These are phyloP conservation scores for Nyctalus aviator DNA, from an alignment of 2,797 vertebrate species.

Conservation along the genomic window DNA sequence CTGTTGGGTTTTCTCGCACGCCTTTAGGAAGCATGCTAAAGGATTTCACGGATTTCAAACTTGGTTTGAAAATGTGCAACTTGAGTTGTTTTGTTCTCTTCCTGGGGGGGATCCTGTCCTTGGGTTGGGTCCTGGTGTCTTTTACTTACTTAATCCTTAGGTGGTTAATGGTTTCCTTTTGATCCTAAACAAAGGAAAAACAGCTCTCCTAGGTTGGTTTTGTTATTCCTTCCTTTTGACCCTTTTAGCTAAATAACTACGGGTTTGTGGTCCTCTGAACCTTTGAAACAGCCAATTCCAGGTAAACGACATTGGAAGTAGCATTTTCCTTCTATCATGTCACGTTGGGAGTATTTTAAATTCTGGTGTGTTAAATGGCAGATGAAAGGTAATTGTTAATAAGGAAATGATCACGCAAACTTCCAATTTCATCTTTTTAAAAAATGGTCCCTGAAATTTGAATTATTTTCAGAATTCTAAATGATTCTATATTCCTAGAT, in stretches of 20 bases:
- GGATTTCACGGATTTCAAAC: slow-evolving; percentile 50
- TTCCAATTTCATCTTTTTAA: slow-evolving; percentile 45
- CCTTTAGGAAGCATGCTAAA: slow-evolving; percentile 42
- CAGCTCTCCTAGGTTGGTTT: slow-evolving; percentile 44
- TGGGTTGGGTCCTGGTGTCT: slow-evolving; percentile 41
- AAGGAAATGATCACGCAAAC: background rate
- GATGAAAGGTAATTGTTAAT: background rate
- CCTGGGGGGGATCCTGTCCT: background rate
- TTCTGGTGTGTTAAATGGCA: background rate
- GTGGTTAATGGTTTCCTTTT: slow-evolving; percentile 41
- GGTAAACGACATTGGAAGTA: slow-evolving; percentile 8
- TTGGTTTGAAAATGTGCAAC: slow-evolving; percentile 20
- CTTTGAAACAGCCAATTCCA: background rate
- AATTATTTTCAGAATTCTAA: slow-evolving; percentile 36
- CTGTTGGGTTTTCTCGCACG: slow-evolving; percentile 32
- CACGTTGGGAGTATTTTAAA: background rate
- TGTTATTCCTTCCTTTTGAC: background rate
- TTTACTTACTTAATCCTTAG: slow-evolving; percentile 1
- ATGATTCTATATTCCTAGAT: background rate
- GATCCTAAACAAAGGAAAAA: slow-evolving; percentile 71
- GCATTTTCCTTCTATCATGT: background rate
- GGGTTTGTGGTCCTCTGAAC: background rate
- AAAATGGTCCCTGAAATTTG: slow-evolving; percentile 8
- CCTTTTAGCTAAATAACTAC: background rate
- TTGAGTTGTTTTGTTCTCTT: slow-evolving; percentile 48